A percentile compares a stretch with the other conserved stretches of the same genome.
Evolutionary conservation across 2,797 vertebrate species (phyloP).

Genomic region (Micrastur ruficollis): DNA sequence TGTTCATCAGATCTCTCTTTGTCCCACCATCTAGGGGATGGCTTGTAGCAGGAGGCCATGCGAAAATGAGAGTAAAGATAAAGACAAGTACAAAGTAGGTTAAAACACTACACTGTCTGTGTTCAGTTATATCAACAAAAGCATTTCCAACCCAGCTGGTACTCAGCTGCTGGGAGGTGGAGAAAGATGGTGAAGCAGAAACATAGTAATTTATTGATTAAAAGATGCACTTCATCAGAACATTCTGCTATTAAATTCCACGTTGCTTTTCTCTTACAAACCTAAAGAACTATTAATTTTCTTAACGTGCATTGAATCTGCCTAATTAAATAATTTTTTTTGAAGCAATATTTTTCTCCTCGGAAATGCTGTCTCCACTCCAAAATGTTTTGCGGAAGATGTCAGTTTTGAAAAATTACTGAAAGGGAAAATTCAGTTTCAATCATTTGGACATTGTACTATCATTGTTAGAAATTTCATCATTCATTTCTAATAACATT

Average conservation of each 20-base stretch:
- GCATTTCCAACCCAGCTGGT: conserved; percentile 3
- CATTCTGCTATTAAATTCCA: background rate
- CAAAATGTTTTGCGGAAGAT: background rate
- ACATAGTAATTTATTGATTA: background rate
- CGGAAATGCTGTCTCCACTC: background rate
- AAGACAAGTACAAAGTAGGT: background rate
- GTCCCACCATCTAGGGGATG: background rate
- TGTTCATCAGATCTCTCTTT: background rate
- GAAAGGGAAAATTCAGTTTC: background rate
- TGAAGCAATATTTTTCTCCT: background rate
- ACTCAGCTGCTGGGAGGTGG: background rate
- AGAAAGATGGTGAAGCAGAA: background rate
- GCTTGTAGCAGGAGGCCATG: background rate
- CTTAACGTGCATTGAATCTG: background rate
- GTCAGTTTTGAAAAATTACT: background rate
- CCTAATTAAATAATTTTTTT: background rate
- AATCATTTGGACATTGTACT: background rate
- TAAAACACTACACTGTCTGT: background rate
- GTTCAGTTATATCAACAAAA: background rate
- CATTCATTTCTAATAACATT: background rate
- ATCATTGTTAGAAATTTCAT: background rate
- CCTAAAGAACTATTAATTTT: background rate
- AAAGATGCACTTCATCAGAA: background rate
- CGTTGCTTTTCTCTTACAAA: background rate
- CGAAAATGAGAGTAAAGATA: background rate